phyloP scores from a whole-genome alignment of 2,888 invertebrate genomes.

The Euproctis similis region DNA sequence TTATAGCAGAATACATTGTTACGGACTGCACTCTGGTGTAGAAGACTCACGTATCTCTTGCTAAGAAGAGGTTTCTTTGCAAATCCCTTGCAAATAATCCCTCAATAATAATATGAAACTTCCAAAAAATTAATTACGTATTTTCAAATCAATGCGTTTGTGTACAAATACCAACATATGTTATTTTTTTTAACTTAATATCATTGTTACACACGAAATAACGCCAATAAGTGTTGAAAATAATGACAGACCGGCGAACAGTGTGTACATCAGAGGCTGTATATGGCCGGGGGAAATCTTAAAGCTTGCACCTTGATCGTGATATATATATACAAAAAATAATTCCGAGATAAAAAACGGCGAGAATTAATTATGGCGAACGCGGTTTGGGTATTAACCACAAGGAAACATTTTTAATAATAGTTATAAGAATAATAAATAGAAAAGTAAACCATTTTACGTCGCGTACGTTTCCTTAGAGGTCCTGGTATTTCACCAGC shows the following conservation, averaged over 20 bases:
- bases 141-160: conserved; percentile 7
- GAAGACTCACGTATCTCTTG: not conserved
- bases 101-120: not conserved
- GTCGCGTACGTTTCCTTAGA: too few species aligned
- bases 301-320: conserved; percentile 14
- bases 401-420: too few species aligned
- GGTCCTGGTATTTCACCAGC: too few species aligned
- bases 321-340: not conserved
- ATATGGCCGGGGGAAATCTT: conserved; percentile 16
- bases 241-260: conserved; percentile 38
- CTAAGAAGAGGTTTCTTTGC: too few species aligned
- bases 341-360: too few species aligned
- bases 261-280: conserved; percentile 26
- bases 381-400: too few species aligned
- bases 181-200: conserved; percentile 7
- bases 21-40: not conserved
- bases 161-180: conserved; percentile 3
- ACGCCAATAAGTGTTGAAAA: conserved; percentile 11
- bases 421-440: too few species aligned
- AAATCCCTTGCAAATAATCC: conserved; percentile 1
- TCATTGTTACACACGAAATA: conserved; percentile 8
- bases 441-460: too few species aligned
- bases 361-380: too few species aligned
- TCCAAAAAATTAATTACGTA: conserved; percentile 6
- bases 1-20: conserved; percentile 1